phyloP scores from a whole-genome alignment of 1,140 invertebrate genomes.

The Lanistes nyassanus region DNA sequence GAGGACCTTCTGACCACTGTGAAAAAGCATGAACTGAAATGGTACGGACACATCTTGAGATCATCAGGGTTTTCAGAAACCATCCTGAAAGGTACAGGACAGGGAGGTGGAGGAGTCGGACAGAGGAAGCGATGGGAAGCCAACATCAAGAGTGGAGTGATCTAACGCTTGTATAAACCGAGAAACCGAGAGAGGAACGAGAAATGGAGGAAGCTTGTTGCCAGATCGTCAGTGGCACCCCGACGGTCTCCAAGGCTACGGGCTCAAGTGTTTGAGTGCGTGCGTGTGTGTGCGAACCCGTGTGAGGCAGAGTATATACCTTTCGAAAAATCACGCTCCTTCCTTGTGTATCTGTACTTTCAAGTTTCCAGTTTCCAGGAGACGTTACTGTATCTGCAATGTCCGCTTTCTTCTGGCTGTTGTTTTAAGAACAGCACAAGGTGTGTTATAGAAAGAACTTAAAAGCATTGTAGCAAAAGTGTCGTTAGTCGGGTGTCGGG shows the following conservation, averaged over 20 bases:
- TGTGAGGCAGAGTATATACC: neutral
- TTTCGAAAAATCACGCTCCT: neutral
- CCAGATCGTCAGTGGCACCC: too few species aligned
- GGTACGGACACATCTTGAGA: too few species aligned
- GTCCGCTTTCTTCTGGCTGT: neutral
- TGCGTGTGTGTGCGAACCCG: constrained; percentile 1
- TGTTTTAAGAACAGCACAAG: neutral
- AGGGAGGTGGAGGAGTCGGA: too few species aligned
- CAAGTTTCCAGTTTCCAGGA: neutral
- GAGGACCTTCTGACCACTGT: too few species aligned
- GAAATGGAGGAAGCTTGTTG: too few species aligned
- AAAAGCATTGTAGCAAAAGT: too few species aligned
- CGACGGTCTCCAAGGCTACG: neutral
- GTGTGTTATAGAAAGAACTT: neutral
- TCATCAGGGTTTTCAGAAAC: too few species aligned
- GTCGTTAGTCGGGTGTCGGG: too few species aligned
- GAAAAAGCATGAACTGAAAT: too few species aligned
- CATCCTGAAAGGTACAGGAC: too few species aligned
- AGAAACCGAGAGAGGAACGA: neutral
- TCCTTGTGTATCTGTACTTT: neutral
- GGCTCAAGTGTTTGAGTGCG: neutral
- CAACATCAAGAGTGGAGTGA: too few species aligned
- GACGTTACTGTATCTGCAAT: neutral
- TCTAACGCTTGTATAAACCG: neutral
- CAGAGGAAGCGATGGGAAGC: too few species aligned